A percentile compares a stretch with the other conserved stretches of the same genome.
Evolutionary conservation across 1,140 invertebrate genomes (phyloP).

Genomic region (Maniola jurtina): DNA sequence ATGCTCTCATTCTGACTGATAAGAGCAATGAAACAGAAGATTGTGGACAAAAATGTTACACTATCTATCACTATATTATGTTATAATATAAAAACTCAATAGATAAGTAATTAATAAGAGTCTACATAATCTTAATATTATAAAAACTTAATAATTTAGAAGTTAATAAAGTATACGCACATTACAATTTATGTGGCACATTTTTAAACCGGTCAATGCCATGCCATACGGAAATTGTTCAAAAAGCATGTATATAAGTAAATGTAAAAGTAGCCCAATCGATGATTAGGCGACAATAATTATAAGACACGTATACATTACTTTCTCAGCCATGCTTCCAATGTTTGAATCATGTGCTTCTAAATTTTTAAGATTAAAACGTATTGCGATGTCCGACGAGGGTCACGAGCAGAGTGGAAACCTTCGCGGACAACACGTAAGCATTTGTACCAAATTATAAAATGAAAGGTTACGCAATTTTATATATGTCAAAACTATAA

Average conservation of each 20-base stretch:
- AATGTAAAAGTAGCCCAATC: slow-evolving; percentile 36
- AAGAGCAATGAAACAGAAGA: slow-evolving; percentile 13
- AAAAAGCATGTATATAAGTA: slow-evolving; percentile 31
- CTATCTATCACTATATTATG: no score
- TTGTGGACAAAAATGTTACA: slow-evolving; percentile 9
- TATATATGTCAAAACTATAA: slow-evolving; percentile 45
- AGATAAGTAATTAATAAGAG: not conserved
- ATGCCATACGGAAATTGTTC: slow-evolving; percentile 32
- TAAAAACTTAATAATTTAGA: no score
- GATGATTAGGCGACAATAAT: slow-evolving; percentile 34
- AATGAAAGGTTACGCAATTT: slow-evolving; percentile 77
- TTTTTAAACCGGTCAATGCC: slow-evolving; percentile 17
- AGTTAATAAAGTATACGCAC: not conserved
- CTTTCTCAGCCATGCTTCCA: slow-evolving; percentile 42
- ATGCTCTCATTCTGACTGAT: slow-evolving; percentile 27
- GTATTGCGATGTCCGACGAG: slow-evolving; percentile 56
- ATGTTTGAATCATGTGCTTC: slow-evolving; percentile 52
- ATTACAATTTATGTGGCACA: slow-evolving; percentile 3
- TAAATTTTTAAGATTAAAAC: slow-evolving; percentile 42
- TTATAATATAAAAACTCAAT: no score
- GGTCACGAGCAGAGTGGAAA: slow-evolving; percentile 73
- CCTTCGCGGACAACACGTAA: slow-evolving; percentile 76
- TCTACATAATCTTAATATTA: no score
- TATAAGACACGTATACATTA: slow-evolving; percentile 46
- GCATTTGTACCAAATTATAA: slow-evolving; percentile 68